A percentile compares a stretch with the other conserved stretches of the same genome.
Evolutionary conservation across 2,113 vertebrate species (phyloP).

Genomic region (Hyperopisus bebe): DNA sequence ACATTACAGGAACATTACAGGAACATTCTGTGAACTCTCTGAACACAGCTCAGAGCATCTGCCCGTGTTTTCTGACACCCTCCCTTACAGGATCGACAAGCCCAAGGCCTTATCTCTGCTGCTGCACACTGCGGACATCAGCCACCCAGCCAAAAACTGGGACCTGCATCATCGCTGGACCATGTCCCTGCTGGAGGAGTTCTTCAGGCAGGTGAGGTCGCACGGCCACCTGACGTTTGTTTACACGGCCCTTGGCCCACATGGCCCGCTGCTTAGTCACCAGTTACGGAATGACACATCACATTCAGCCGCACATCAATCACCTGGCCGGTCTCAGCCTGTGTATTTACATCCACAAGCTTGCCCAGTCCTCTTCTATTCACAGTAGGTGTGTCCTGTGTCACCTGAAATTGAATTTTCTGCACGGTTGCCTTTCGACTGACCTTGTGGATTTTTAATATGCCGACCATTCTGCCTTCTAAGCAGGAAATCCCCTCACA

Average conservation of each 20-base stretch:
- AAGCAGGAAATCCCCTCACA: background rate
- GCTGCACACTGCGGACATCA: conserved; percentile 95
- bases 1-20: background rate
- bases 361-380: background rate
- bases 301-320: background rate
- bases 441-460: background rate
- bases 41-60: background rate
- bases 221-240: background rate
- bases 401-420: background rate
- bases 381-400: background rate
- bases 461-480: background rate
- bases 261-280: background rate
- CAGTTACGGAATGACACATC: background rate
- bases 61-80: background rate
- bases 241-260: background rate
- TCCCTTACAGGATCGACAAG: conserved; percentile 79
- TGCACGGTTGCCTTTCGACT: background rate
- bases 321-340: background rate
- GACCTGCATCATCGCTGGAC: conserved; percentile 95
- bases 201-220: conserved; percentile 83
- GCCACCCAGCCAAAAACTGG: conserved; percentile 93
- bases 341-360: background rate
- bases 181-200: conserved; percentile 89
- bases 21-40: background rate
- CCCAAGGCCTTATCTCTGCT: conserved; percentile 92